phyloP scores from a whole-genome alignment of 2,888 invertebrate genomes.

The Cotesia congregata region DNA sequence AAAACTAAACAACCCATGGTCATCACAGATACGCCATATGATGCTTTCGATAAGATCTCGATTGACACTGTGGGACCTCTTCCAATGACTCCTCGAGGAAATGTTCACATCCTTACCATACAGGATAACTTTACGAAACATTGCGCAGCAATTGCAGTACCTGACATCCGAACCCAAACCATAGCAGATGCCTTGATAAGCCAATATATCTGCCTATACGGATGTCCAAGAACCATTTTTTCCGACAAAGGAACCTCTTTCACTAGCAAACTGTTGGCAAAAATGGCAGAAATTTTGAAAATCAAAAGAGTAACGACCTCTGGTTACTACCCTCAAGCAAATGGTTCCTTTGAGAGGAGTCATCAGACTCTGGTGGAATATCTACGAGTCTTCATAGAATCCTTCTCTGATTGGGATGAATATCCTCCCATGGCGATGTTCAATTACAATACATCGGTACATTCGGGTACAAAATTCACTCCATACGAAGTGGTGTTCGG shows the following conservation, averaged over 20 bases:
- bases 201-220: constrained; percentile 28
- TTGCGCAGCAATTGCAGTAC: constrained; percentile 27
- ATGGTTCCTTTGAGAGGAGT: constrained; percentile 24
- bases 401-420: neutral
- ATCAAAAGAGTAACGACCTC: neutral
- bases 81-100: constrained; percentile 23
- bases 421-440: constrained; percentile 11
- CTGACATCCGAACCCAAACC: constrained; percentile 23
- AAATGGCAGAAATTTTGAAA: constrained; percentile 1
- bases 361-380: constrained; percentile 30
- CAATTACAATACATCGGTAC: constrained; percentile 8
- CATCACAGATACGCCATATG: constrained; percentile 38
- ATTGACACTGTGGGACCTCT: constrained; percentile 43
- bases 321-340: constrained; percentile 17
- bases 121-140: constrained; percentile 39
- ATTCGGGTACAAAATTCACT: constrained; percentile 30
- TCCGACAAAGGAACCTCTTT: constrained; percentile 24
- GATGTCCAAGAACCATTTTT: constrained; percentile 29
- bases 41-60: constrained; percentile 43
- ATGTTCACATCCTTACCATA: constrained; percentile 33
- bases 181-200: constrained; percentile 25
- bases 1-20: constrained; percentile 45
- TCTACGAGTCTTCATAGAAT: neutral
- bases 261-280: constrained; percentile 22
- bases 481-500: constrained; percentile 39